Base-by-base conservation (phyloP, 1,140 invertebrate genomes). In the Musca vetustissima region DNA sequence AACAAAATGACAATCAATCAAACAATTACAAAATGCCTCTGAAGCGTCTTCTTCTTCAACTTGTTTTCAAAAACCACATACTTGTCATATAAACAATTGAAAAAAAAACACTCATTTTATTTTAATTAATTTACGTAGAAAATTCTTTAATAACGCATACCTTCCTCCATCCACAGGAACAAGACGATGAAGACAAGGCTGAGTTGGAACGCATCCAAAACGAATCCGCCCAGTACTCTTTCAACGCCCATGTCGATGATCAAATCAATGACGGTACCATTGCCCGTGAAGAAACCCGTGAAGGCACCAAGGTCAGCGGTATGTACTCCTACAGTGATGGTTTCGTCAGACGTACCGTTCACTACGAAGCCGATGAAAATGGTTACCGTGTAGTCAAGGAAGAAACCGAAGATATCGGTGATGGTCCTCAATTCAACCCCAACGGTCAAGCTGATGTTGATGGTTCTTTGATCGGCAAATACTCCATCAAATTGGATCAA, bases 271-370 rank as follows among this genome's bases (percentile, higher is more conserved):
- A 87, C 70, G 76, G 80, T 11, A 73, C 74, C 8, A 84, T 85
- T 11, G 49, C 72, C 0, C 77, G 87, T n/a, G 72, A 83, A 15
- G 87, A 88, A 78, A 75, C 75, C 3, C 81, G 87, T 32, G 83
- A 88, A 19, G 79, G 74, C 6, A 83, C 84, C 7, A 78, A 84
- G n/a, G 83, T 83, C 28, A 79, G 71, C 15, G 87, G 87, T 7
- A 77, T 77, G 49, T 88, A 88, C 73, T 84, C 84, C 21, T 89
- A 88, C 75, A 83, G 81, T 66, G 87, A 89, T 78, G 87, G 87
- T 3, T 87, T 76, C 70, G 84, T 85, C 69, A 76, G 76, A 66
- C 80, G 86, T n/a, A 87, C 79, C 8, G 84, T 87, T 0, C 76
- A 85, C 61, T 88, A 88, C 72, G 83, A 83, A 61, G 87, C 87